A percentile compares a stretch with the other conserved stretches of the same genome.
Evolutionary conservation across 2,888 invertebrate species (phyloP).

Genomic region (Cantharis nigra): DNA sequence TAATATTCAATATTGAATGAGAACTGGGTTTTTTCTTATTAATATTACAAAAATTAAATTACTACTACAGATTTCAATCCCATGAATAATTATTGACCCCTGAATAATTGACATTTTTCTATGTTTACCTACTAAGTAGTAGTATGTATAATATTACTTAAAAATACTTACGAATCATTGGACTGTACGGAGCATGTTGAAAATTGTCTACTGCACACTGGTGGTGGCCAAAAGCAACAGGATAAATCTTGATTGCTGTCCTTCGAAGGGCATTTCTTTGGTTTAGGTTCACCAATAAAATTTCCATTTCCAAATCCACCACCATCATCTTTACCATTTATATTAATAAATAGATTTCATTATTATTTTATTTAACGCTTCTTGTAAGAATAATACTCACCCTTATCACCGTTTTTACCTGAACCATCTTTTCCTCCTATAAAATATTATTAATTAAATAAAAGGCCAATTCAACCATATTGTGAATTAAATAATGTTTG

Average conservation of each 20-base stretch:
- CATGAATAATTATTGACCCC: too few relatives aligned
- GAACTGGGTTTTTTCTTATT: too few relatives aligned
- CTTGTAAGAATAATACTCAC: background rate
- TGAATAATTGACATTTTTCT: too few relatives aligned
- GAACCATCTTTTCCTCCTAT: background rate
- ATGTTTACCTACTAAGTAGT: too few relatives aligned
- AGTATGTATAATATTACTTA: too few relatives aligned
- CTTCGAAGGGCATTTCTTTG: background rate
- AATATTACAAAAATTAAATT: too few relatives aligned
- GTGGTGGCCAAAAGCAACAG: background rate
- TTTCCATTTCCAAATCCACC: conserved; percentile 4
- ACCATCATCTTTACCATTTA: background rate
- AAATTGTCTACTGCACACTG: background rate
- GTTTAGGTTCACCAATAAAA: conserved; percentile 4
- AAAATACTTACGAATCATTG: background rate
- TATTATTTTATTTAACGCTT: background rate
- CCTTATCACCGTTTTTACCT: background rate
- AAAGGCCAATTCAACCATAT: too few relatives aligned
- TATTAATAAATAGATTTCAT: too few relatives aligned
- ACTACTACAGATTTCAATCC: too few relatives aligned
- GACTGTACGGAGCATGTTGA: background rate
- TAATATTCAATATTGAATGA: too few relatives aligned
- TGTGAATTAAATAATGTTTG: too few relatives aligned
- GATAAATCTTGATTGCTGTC: background rate
- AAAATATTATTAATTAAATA: background rate